Conservation (phyloP, 2,797 vertebrate genomes). For the Hydrophis major region DNA sequence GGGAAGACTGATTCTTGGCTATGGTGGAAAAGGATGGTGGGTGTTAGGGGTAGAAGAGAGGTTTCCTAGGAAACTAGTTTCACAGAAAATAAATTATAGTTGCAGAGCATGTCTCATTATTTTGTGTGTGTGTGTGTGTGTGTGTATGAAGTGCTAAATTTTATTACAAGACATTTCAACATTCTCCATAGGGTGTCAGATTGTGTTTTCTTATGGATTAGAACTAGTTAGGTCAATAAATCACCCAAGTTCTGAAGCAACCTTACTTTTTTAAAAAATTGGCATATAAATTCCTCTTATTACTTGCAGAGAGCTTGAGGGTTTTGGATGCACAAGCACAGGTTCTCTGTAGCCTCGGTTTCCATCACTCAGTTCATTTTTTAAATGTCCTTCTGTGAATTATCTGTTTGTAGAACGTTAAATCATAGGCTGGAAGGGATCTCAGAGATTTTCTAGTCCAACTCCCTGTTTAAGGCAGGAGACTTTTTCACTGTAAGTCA, state of each 20-base stretch:
- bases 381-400: background rate
- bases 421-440: background rate
- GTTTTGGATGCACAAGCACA: background rate
- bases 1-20: background rate
- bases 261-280: background rate
- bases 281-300: background rate
- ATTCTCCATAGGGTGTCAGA: background rate
- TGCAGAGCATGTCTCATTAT: background rate
- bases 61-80: conserved; percentile 18
- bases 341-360: background rate
- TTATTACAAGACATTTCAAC: background rate
- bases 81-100: background rate
- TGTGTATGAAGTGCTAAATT: background rate
- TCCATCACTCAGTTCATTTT: background rate
- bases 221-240: background rate
- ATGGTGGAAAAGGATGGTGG: background rate
- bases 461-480: background rate
- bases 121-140: background rate
- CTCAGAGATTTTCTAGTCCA: background rate
- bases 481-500: background rate
- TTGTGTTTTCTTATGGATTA: background rate
- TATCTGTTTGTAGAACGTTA: background rate
- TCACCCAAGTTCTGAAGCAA: background rate
- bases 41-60: background rate
- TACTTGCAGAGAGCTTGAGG: background rate